Evolutionary conservation across 2,797 vertebrate genomes (phyloP).

Genomic region (Crax fasciolata): DNA sequence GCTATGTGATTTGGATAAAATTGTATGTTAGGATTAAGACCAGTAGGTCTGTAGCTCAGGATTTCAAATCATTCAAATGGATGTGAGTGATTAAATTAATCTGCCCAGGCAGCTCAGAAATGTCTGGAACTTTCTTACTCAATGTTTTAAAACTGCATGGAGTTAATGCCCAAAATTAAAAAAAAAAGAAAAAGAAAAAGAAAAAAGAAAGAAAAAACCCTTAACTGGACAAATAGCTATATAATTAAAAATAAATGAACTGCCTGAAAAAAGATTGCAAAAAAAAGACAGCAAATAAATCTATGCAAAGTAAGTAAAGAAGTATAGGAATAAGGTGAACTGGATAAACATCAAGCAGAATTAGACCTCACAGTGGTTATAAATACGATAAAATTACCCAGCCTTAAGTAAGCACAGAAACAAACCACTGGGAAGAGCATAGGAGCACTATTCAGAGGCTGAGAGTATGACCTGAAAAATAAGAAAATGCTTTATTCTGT

Average conservation of each 20-base stretch:
- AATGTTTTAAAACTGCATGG: background rate
- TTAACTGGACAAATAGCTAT: background rate
- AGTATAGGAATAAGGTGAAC: background rate
- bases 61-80: background rate
- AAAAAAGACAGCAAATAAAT: background rate
- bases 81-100: background rate
- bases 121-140: background rate
- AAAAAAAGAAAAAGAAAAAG: background rate
- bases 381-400: background rate
- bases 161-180: background rate
- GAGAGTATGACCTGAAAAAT: background rate
- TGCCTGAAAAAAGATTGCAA: background rate
- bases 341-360: background rate
- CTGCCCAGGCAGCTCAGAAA: background rate
- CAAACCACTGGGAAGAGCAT: background rate
- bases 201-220: background rate
- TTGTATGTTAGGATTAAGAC: background rate
- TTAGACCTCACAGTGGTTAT: background rate
- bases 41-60: background rate
- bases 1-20: background rate
- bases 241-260: constrained; percentile 12
- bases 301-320: background rate
- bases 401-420: background rate
- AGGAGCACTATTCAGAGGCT: background rate
- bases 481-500: background rate